Conservation (phyloP, 2,113 vertebrate genomes). For the Elephantulus edwardii region DNA sequence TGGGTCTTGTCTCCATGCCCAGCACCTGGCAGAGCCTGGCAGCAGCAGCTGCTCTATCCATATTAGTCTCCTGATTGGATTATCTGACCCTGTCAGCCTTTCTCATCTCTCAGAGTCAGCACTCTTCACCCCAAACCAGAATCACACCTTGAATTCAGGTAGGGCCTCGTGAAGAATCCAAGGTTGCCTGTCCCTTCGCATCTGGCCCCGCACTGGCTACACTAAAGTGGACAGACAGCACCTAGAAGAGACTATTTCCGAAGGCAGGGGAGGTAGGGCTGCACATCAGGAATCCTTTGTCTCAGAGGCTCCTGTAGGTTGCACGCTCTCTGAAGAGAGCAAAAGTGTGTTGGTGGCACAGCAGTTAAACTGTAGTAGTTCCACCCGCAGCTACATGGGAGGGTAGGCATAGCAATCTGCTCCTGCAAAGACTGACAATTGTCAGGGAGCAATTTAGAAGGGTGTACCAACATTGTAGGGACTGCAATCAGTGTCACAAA, state of each 20-base stretch:
- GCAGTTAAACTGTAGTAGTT: too few species aligned
- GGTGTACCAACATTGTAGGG: too few species aligned
- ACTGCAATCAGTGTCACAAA: too few species aligned
- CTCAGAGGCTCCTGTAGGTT: background rate
- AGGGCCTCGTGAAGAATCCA: background rate
- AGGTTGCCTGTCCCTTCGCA: background rate
- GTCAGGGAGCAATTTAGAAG: too few species aligned
- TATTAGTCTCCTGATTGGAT: background rate
- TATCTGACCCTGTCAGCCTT: background rate
- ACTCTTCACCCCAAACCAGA: background rate
- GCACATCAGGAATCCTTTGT: slow-evolving; percentile 3
- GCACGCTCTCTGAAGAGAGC: background rate
- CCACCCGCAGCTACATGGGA: background rate
- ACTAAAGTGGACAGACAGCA: slow-evolving; percentile 14
- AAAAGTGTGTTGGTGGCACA: too few species aligned
- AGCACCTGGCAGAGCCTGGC: background rate
- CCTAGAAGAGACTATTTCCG: slow-evolving; percentile 16
- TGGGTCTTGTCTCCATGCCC: background rate
- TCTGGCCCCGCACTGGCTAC: background rate
- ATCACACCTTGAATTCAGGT: background rate
- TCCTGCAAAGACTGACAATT: background rate
- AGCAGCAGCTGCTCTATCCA: background rate
- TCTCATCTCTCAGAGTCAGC: background rate
- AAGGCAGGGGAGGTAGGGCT: background rate
- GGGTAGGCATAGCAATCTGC: background rate